Conservation (phyloP, 2,797 vertebrate genomes). For the Poecile montanus region DNA sequence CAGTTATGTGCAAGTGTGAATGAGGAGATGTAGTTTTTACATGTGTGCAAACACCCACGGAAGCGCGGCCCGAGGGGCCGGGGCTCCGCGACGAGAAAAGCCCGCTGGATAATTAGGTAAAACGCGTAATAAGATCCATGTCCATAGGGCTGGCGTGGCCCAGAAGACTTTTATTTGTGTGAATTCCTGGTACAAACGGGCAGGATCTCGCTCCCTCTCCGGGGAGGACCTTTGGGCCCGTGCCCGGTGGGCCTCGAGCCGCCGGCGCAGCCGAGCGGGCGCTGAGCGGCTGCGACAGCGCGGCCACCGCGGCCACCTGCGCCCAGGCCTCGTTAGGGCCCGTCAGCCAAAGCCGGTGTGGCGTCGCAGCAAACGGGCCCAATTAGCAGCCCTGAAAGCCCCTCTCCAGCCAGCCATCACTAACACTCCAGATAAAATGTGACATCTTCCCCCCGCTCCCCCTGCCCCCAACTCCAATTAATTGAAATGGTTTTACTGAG, state of each 20-base stretch:
- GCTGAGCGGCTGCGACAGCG: conserved; percentile 85
- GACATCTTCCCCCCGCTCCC: conserved; percentile 75
- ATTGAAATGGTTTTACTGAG: conserved; percentile 72
- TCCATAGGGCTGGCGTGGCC: conserved; percentile 41
- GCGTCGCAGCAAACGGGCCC: conserved; percentile 83
- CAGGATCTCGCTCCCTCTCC: not conserved
- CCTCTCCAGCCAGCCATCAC: conserved; percentile 85
- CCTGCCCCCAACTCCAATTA: conserved; percentile 81
- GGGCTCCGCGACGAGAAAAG: accelerated
- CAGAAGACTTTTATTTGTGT: conserved; percentile 1
- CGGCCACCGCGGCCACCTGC: conserved; percentile 83
- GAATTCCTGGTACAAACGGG: not conserved
- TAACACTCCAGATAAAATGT: conserved; percentile 83
- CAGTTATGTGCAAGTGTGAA: conserved; percentile 5
- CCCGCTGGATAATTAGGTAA: conserved; percentile 12
- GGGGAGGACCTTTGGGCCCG: conserved; percentile 47
- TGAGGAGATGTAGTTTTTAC: not conserved
- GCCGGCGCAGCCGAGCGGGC: conserved; percentile 84
- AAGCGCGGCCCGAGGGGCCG: not conserved
- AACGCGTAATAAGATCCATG: conserved; percentile 65
- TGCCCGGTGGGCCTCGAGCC: conserved; percentile 68
- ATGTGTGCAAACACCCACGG: not conserved
- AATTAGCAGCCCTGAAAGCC: conserved; percentile 83
- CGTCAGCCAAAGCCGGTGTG: not conserved
- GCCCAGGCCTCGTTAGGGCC: not conserved